phyloP scores from a whole-genome alignment of 2,113 vertebrate genomes.

The Bostrychus sinensis region DNA sequence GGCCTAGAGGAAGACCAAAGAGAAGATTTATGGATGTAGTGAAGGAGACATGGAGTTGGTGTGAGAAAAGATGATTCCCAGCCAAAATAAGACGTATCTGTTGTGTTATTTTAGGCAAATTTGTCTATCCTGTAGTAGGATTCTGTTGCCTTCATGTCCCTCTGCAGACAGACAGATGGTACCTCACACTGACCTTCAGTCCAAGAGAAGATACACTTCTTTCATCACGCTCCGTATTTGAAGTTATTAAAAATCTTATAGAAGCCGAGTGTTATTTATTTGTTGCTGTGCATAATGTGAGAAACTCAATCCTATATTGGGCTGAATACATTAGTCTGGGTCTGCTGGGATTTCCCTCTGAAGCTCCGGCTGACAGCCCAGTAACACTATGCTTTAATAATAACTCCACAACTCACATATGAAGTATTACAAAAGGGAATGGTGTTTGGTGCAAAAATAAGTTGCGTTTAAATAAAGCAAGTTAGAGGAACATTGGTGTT shows the following conservation, averaged over 20 bases:
- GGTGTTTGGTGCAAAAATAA: not conserved
- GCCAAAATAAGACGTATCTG: too few relatives aligned
- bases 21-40: too few relatives aligned
- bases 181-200: not conserved
- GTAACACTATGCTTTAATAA: conserved; percentile 22
- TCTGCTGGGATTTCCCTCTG: conserved; percentile 29
- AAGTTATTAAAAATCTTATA: not conserved
- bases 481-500: too few relatives aligned
- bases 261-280: not conserved
- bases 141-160: not conserved
- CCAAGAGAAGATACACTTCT: too few relatives aligned
- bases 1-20: too few relatives aligned
- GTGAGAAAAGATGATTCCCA: too few relatives aligned
- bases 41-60: too few relatives aligned
- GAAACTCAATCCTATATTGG: conserved; percentile 10
- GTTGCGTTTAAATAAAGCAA: conserved; percentile 1
- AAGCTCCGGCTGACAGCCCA: conserved; percentile 37
- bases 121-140: too few relatives aligned
- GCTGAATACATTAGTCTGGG: conserved; percentile 29
- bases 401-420: conserved; percentile 17
- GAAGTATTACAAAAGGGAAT: not conserved
- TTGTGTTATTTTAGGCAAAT: too few relatives aligned
- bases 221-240: not conserved
- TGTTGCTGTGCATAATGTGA: conserved; percentile 22
- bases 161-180: not conserved